A percentile compares a stretch with the other conserved stretches of the same genome.
Conservation (phyloP, 2,113 vertebrate species). For the Bambusicola thoracicus region DNA sequence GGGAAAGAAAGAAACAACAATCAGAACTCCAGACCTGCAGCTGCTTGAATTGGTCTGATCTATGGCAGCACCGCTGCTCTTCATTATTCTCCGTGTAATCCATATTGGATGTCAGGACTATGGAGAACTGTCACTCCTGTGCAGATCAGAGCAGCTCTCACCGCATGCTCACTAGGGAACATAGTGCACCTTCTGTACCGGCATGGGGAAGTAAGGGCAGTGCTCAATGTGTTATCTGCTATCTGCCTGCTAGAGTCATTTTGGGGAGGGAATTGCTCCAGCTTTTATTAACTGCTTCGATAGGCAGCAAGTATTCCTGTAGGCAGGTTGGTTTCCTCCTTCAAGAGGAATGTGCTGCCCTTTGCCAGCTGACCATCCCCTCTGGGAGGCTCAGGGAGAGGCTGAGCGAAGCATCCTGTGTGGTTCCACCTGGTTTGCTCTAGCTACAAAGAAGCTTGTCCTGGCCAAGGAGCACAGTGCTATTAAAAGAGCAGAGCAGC, state of each 20-base stretch:
- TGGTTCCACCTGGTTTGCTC: neutral
- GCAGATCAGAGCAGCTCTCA: neutral
- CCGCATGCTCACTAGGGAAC: neutral
- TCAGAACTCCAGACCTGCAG: neutral
- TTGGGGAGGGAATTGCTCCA: neutral
- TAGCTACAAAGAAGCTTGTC: neutral
- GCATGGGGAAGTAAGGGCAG: neutral
- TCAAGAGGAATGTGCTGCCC: neutral
- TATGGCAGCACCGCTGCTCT: neutral
- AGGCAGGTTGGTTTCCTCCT: neutral
- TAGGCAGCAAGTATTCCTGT: neutral
- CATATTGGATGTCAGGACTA: neutral
- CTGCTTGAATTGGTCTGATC: conserved; percentile 26
- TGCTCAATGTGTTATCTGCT: neutral
- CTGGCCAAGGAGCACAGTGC: neutral
- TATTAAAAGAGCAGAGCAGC: conserved; percentile 24
- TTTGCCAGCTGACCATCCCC: neutral
- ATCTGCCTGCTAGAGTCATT: neutral
- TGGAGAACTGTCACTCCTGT: neutral
- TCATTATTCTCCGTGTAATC: neutral
- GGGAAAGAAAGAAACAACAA: conserved; percentile 15
- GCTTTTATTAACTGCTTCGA: neutral
- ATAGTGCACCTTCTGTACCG: neutral
- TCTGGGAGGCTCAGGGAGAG: accelerated
- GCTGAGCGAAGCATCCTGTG: accelerated